Evolutionary conservation across 2,797 vertebrate genomes (phyloP).

Genomic region (Huso huso): DNA sequence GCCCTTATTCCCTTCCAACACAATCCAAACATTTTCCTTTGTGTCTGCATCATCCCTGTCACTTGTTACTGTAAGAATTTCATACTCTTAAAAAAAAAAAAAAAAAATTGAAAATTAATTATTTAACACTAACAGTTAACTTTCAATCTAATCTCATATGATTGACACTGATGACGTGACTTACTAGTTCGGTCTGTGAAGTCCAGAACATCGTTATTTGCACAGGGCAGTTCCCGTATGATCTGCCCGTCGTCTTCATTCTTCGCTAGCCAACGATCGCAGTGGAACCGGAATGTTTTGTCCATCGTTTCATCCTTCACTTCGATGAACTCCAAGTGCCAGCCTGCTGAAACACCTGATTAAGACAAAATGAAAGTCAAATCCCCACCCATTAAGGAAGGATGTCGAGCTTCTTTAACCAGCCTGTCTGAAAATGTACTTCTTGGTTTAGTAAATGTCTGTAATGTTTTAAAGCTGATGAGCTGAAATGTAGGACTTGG

Average conservation of each 20-base stretch:
- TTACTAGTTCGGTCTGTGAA: conserved; percentile 83
- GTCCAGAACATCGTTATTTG: conserved; percentile 81
- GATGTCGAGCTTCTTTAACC: too few species aligned
- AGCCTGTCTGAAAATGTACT: too few species aligned
- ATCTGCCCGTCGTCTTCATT: conserved; percentile 82
- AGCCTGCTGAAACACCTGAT: conserved; percentile 71
- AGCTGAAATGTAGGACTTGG: too few species aligned
- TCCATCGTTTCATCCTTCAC: conserved; percentile 77
- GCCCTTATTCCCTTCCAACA: conserved; percentile 83
- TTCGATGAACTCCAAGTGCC: conserved; percentile 85
- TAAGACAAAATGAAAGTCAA: conserved; percentile 10
- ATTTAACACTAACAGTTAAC: neutral
- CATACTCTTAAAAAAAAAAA: conserved; percentile 68
- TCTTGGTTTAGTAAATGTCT: too few species aligned
- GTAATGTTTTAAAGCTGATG: too few species aligned
- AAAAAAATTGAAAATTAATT: conserved; percentile 18
- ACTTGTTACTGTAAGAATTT: conserved; percentile 78
- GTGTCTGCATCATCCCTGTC: conserved; percentile 75
- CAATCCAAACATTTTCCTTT: conserved; percentile 87
- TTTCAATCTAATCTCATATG: too few species aligned
- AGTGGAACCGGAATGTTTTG: conserved; percentile 86
- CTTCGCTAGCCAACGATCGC: conserved; percentile 91
- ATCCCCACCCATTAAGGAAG: too few species aligned
- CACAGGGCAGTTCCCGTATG: conserved; percentile 82
- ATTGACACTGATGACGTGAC: conserved; percentile 25